phyloP scores from a whole-genome alignment of 2,113 vertebrate genomes.

The Caranx melampygus region DNA sequence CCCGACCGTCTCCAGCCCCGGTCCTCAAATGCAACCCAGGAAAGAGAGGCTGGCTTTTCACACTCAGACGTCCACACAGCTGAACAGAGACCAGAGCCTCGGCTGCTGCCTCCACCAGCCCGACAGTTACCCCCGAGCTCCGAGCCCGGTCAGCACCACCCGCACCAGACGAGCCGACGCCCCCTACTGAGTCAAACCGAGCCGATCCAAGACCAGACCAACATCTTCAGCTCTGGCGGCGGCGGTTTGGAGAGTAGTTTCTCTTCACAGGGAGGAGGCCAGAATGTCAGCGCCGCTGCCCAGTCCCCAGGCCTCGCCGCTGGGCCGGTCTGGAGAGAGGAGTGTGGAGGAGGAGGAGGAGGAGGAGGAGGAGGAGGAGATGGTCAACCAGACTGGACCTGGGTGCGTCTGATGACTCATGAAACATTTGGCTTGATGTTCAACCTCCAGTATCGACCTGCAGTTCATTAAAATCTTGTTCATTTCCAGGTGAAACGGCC shows the following conservation, averaged over 20 bases:
- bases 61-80: neutral
- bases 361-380: slow-evolving; percentile 1
- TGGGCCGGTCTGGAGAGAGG: slow-evolving; percentile 2
- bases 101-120: neutral
- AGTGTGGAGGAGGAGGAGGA: slow-evolving; percentile 2
- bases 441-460: too few species aligned
- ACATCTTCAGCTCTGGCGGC: neutral
- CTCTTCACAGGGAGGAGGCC: slow-evolving; percentile 7
- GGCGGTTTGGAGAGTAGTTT: neutral
- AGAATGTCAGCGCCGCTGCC: neutral
- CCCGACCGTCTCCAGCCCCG: slow-evolving; percentile 43
- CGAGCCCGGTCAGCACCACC: slow-evolving; percentile 15
- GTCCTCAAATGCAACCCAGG: slow-evolving; percentile 12
- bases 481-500: slow-evolving; percentile 10
- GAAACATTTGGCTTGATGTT: too few species aligned
- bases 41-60: neutral
- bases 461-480: neutral
- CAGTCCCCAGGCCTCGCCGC: neutral
- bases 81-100: neutral
- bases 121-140: neutral
- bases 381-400: slow-evolving; percentile 7
- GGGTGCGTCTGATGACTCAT: slow-evolving; percentile 17
- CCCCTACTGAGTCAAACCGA: slow-evolving; percentile 2
- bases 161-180: neutral
- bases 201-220: slow-evolving; percentile 6